Evolutionary conservation across 1,140 invertebrate genomes (phyloP), one percentile per base, ranked within the genome.

Genomic region (Nymphalis io): DNA sequence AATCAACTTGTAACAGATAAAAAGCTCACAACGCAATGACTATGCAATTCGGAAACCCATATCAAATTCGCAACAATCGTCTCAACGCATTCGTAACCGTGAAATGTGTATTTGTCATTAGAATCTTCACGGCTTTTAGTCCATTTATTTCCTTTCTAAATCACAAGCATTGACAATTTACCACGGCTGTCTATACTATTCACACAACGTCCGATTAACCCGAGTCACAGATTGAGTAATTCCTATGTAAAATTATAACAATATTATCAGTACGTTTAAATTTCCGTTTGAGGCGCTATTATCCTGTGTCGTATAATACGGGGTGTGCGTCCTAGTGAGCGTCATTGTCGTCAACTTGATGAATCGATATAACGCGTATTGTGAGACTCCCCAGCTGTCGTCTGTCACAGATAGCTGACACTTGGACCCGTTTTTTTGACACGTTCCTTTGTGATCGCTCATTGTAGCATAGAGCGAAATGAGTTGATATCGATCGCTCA

Each of bases 91-190:
- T 78, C 71, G 70, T 58, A 39, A 84, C 69, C 87, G 82, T 89
- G 81, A 89, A 90, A 90, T 87, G 79, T 76, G 70, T 90, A 84
- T 90, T 90, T 89, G 86, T 85, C 82, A 87, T 85, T 83, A 81
- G 75, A 80, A 72, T 82, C 81, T 85, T 85, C 84, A 87, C 82
- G 86, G 85, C 80, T 79, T 79, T 85, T 84, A 86, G 79, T 78
- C 81, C 83, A 87, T 88, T 87, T 87, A 87, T 83, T 84, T 85
- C 78, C 82, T 80, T 84, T 87, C 79, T 83, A 85, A 88, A 88
- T 88, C 87, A 85, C 83, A 69, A 74, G 79, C 77, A 85, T 90
- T 88, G 86, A 87, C 75, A 74, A 88, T 90, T 88, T 77, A 80
- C 80, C 72, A 88, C 81, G 88, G 74, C 77, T 86, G 86, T 88